phyloP scores from a whole-genome alignment of 2,113 vertebrate species.

The Campylomormyrus numenius region DNA sequence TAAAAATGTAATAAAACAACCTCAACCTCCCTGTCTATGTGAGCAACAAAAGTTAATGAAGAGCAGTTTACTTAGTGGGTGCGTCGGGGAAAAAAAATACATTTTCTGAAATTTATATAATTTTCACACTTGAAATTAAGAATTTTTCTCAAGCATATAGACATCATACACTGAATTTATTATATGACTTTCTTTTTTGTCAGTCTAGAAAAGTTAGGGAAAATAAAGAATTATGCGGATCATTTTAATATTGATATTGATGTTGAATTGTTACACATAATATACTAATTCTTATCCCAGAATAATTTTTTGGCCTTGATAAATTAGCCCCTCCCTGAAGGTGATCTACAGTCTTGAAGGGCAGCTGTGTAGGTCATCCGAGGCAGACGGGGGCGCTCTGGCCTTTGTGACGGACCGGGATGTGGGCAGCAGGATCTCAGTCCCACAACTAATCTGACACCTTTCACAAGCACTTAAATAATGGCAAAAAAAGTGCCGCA shows the following conservation, averaged over 20 bases:
- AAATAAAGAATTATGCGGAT: neutral
- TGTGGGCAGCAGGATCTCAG: slow-evolving; percentile 19
- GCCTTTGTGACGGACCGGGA: neutral
- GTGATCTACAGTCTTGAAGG: neutral
- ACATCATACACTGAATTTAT: neutral
- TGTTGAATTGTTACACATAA: neutral
- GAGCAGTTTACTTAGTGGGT: neutral
- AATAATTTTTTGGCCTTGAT: neutral
- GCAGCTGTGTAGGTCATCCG: neutral
- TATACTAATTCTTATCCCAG: neutral
- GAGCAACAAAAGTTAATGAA: slow-evolving; percentile 11
- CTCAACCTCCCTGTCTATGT: neutral
- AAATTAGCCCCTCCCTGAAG: neutral
- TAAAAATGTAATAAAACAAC: slow-evolving; percentile 8
- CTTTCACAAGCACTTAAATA: slow-evolving; percentile 49
- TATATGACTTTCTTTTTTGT: neutral
- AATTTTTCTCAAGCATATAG: neutral
- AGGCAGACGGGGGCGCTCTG: neutral
- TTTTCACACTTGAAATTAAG: neutral
- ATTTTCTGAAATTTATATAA: neutral
- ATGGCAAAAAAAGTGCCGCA: slow-evolving; percentile 42
- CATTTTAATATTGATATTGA: neutral
- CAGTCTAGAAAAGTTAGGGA: neutral
- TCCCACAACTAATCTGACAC: slow-evolving; percentile 38
- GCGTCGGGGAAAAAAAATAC: neutral